phyloP scores from a whole-genome alignment of 2,888 invertebrate genomes.

The Drosophila recens region DNA sequence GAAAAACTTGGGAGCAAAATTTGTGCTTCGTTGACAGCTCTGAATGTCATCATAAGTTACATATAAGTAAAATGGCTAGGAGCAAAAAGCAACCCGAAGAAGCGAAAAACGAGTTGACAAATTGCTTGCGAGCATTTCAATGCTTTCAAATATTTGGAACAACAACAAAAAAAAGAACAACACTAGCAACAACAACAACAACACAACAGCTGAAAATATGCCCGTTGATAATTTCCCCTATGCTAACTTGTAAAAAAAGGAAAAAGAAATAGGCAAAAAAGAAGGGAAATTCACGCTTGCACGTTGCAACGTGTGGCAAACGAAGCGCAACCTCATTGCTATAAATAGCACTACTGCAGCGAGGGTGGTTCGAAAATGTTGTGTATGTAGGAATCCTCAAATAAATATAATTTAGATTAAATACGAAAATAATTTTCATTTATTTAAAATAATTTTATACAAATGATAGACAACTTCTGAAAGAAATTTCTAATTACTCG shows the following conservation, averaged over 20 bases:
- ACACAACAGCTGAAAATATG: conserved; percentile 2
- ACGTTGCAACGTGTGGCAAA: conserved; percentile 54
- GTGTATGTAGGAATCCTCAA: too few relatives aligned
- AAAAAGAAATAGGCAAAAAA: conserved; percentile 16
- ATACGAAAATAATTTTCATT: too few relatives aligned
- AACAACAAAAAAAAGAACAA: conserved; percentile 10
- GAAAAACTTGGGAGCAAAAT: conserved; percentile 22
- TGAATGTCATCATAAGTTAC: conserved; percentile 75
- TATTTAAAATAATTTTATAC: too few relatives aligned
- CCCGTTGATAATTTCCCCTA: conserved; percentile 50
- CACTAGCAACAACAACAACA: background rate
- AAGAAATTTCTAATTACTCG: too few relatives aligned
- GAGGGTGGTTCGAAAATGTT: conserved; percentile 8
- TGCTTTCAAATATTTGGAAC: conserved; percentile 53
- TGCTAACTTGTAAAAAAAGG: background rate
- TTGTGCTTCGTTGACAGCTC: conserved; percentile 65
- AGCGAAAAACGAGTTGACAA: conserved; percentile 72
- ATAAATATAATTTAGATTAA: too few relatives aligned
- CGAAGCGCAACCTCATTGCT: conserved; percentile 70
- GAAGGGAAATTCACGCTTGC: conserved; percentile 49
- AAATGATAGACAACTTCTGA: too few relatives aligned
- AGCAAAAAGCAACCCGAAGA: conserved; percentile 44
- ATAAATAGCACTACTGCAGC: conserved; percentile 47
- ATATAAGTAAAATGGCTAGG: conserved; percentile 38
- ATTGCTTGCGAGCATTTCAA: conserved; percentile 61